Evolutionary conservation across 2,888 invertebrate genomes (phyloP).

Genomic region (Arctia plantaginis): DNA sequence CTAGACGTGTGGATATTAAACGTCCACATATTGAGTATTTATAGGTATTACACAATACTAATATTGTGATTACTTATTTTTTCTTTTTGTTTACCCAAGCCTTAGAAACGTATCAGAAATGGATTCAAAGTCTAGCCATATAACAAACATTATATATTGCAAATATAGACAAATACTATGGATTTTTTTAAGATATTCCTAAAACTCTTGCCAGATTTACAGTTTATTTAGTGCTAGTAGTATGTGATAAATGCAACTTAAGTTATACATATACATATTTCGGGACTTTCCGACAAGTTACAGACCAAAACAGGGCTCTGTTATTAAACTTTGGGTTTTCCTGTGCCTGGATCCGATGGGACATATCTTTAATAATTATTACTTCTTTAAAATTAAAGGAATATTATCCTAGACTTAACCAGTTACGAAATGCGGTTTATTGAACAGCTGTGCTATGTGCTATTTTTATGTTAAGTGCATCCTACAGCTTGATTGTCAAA

Average conservation of each 20-base stretch:
- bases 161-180: neutral
- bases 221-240: neutral
- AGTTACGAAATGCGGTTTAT: neutral
- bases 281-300: neutral
- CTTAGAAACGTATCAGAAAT: neutral
- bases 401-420: neutral
- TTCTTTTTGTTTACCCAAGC: neutral
- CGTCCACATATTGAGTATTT: neutral
- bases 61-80: neutral
- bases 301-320: neutral
- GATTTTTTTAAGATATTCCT: neutral
- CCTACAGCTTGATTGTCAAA: too few species aligned
- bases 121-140: neutral
- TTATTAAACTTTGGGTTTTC: neutral
- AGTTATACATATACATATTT: neutral
- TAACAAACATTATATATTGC: neutral
- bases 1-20: neutral
- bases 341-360: neutral
- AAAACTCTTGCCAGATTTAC: neutral
- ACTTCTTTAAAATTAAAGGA: neutral
- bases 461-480: neutral
- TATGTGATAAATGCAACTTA: neutral
- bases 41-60: neutral
- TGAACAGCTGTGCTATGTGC: neutral
- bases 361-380: neutral